phyloP scores from a whole-genome alignment of 2,797 vertebrate species.

The Eptatretus atami region DNA sequence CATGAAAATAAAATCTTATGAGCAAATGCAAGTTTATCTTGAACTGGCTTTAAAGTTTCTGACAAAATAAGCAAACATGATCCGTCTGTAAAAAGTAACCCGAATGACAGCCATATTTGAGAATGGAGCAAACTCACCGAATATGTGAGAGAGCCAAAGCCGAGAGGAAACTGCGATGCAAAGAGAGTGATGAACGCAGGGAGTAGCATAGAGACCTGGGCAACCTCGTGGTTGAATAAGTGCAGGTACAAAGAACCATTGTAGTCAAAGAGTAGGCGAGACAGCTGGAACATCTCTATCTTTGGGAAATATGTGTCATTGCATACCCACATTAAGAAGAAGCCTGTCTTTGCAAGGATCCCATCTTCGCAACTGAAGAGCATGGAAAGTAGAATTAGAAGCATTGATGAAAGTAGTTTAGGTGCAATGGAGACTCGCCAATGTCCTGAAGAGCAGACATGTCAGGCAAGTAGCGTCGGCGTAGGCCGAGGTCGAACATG shows the following conservation, averaged over 20 bases:
- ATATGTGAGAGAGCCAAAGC: constrained; percentile 64
- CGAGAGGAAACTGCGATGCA: constrained; percentile 63
- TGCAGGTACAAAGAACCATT: constrained; percentile 73
- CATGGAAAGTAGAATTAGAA: too few relatives aligned
- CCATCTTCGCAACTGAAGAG: too few relatives aligned
- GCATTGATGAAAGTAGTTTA: too few relatives aligned
- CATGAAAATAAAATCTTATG: too few relatives aligned
- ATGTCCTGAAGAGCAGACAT: constrained; percentile 75
- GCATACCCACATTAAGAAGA: not conserved
- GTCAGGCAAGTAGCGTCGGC: constrained; percentile 73
- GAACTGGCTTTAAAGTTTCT: too few relatives aligned
- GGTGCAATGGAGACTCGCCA: not conserved
- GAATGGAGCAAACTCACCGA: constrained; percentile 29
- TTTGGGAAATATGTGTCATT: constrained; percentile 13
- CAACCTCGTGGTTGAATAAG: constrained; percentile 74
- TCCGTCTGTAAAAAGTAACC: too few relatives aligned
- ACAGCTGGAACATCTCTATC: constrained; percentile 98
- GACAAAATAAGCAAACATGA: too few relatives aligned
- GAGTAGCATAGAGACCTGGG: constrained; percentile 81
- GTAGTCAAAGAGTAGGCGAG: constrained; percentile 79
- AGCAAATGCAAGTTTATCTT: too few relatives aligned
- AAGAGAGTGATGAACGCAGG: constrained; percentile 90
- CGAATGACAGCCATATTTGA: too few relatives aligned
- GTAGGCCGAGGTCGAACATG: constrained; percentile 61
- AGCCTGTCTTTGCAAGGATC: not conserved